These are phyloP conservation scores for Amphimallon solstitiale DNA, from an alignment of 2,888 invertebrate species.

Conservation along the genomic window DNA sequence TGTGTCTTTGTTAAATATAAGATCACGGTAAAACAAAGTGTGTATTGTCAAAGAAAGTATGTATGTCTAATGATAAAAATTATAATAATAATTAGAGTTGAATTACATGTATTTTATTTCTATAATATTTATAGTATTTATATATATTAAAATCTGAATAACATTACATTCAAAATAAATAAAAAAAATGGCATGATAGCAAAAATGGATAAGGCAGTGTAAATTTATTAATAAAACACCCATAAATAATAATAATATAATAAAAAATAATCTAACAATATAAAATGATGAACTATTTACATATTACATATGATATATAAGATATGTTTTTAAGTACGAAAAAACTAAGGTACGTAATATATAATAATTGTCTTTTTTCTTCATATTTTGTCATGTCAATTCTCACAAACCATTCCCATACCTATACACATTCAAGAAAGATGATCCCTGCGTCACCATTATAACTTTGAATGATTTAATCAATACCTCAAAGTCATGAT, in stretches of 20 bases:
- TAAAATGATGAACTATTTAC: constrained; percentile 56
- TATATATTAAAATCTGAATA: constrained; percentile 39
- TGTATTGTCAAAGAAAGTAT: not conserved
- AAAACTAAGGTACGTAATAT: constrained; percentile 59
- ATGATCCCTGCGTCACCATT: too few relatives aligned
- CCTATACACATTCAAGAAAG: too few relatives aligned
- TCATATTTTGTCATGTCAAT: constrained; percentile 44
- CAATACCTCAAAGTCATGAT: too few relatives aligned
- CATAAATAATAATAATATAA: constrained; percentile 52
- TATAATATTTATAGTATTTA: not conserved
- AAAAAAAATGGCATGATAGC: constrained; percentile 53
- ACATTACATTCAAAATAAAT: constrained; percentile 44
- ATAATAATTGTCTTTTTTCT: constrained; percentile 55
- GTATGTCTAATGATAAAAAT: not conserved
- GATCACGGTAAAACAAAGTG: not conserved
- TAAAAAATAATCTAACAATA: constrained; percentile 54
- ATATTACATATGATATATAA: constrained; percentile 47
- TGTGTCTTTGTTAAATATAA: too few relatives aligned
- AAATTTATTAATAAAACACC: constrained; percentile 54
- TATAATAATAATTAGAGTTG: constrained; percentile 6
- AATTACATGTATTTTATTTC: constrained; percentile 9
- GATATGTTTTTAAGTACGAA: constrained; percentile 52
- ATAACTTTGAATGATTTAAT: too few relatives aligned
- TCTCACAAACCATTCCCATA: constrained; percentile 37
- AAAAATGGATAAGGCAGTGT: constrained; percentile 58